Evolutionary conservation across 2,797 vertebrate genomes (phyloP).

Genomic region (Diplodus sargus): DNA sequence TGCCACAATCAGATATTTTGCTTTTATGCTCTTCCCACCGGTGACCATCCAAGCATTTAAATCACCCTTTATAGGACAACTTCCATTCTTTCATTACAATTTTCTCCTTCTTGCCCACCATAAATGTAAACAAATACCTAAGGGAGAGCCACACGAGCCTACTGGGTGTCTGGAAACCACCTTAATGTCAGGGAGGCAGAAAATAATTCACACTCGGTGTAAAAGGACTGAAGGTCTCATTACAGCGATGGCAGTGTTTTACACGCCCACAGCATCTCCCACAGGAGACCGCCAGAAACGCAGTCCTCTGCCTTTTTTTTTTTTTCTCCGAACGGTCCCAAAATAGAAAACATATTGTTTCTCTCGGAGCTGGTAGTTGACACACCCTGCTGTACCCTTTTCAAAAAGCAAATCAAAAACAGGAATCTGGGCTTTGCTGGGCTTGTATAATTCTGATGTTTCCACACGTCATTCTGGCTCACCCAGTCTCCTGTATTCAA

Average conservation of each 20-base stretch:
- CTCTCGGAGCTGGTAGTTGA: background rate
- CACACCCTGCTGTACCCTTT: background rate
- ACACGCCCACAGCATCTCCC: constrained; percentile 50
- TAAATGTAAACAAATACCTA: background rate
- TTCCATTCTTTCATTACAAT: background rate
- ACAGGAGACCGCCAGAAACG: constrained; percentile 39
- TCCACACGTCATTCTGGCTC: background rate
- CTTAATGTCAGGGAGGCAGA: background rate
- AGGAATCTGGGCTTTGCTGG: background rate
- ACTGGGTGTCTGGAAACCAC: background rate
- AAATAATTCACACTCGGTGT: background rate
- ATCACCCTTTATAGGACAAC: background rate
- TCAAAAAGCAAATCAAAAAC: background rate
- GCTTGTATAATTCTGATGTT: background rate
- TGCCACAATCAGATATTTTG: background rate
- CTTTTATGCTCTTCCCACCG: background rate
- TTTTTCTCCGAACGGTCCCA: background rate
- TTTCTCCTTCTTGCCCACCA: background rate
- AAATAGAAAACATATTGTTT: constrained; percentile 17
- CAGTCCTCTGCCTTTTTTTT: constrained; percentile 1
- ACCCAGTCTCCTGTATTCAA: background rate
- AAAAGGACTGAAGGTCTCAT: constrained; percentile 10
- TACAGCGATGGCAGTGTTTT: constrained; percentile 8
- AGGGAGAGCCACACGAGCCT: background rate
- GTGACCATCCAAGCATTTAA: background rate